Evolutionary conservation across 2,113 vertebrate species (phyloP).

Genomic region (Bolborhynchus lineola): DNA sequence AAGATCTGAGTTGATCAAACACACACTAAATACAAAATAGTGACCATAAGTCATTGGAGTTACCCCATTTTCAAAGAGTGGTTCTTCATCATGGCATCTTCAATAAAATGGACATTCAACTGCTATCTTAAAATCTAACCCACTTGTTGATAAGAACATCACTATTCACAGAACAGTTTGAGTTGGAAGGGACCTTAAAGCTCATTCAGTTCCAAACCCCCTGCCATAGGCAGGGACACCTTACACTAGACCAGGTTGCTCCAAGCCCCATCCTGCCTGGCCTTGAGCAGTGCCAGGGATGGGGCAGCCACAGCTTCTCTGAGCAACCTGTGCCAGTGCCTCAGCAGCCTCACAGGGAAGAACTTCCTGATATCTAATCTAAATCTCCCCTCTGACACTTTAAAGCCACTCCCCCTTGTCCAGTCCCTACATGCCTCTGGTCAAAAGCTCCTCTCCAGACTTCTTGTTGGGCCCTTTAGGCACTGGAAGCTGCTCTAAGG

Average conservation of each 20-base stretch:
- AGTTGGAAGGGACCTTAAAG: not conserved
- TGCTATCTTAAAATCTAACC: not conserved
- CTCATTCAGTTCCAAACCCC: not conserved
- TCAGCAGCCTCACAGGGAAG: not conserved
- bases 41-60: not conserved
- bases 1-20: not conserved
- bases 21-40: not conserved
- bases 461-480: not conserved
- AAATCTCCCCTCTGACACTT: not conserved
- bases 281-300: not conserved
- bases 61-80: not conserved
- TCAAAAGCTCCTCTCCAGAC: not conserved
- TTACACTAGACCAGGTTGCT: not conserved
- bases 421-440: not conserved
- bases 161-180: not conserved
- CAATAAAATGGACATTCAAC: not conserved
- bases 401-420: not conserved
- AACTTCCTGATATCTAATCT: not conserved
- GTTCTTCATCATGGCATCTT: not conserved
- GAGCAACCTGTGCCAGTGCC: not conserved
- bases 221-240: not conserved
- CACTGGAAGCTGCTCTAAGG: not conserved
- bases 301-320: not conserved
- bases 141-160: not conserved
- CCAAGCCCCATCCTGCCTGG: not conserved